Evolutionary conservation across 2,888 invertebrate species (phyloP).

Genomic region (Tachina lurida): DNA sequence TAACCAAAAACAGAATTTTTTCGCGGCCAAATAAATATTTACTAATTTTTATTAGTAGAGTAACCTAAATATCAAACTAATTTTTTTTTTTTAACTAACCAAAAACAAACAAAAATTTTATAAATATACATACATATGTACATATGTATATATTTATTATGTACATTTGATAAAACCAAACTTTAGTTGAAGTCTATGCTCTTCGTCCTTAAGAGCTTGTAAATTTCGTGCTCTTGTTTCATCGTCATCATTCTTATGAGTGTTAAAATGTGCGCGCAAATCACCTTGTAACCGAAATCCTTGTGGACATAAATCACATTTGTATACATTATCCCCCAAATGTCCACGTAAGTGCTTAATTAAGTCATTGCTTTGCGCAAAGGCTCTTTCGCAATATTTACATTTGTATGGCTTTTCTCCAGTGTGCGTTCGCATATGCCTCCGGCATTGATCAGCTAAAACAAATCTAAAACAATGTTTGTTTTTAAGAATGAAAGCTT

Average conservation of each 20-base stretch:
- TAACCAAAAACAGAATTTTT: too few species aligned
- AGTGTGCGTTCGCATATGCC: conserved; percentile 85
- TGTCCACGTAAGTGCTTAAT: conserved; percentile 83
- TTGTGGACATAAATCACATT: conserved; percentile 80
- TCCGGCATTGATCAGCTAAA: conserved; percentile 84
- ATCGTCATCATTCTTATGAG: conserved; percentile 73
- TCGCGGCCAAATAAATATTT: too few species aligned
- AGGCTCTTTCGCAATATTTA: conserved; percentile 73
- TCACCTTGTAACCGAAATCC: conserved; percentile 72
- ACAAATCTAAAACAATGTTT: conserved; percentile 82
- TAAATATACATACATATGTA: not conserved
- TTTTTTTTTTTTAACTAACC: too few species aligned
- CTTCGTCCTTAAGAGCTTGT: conserved; percentile 66
- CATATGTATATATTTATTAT: conserved; percentile 38
- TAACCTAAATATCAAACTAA: too few species aligned
- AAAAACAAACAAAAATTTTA: too few species aligned
- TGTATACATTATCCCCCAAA: conserved; percentile 85
- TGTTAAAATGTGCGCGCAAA: conserved; percentile 71
- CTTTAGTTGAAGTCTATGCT: conserved; percentile 58
- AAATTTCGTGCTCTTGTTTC: conserved; percentile 65
- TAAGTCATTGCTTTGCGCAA: conserved; percentile 75
- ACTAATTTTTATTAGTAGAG: too few species aligned
- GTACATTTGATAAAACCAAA: conserved; percentile 50
- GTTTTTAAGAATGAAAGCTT: not conserved
- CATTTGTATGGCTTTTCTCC: conserved; percentile 80